These are phyloP conservation scores for Hydropsyche betteni DNA, from an alignment of 2,888 invertebrate genomes.

Conservation along the genomic window DNA sequence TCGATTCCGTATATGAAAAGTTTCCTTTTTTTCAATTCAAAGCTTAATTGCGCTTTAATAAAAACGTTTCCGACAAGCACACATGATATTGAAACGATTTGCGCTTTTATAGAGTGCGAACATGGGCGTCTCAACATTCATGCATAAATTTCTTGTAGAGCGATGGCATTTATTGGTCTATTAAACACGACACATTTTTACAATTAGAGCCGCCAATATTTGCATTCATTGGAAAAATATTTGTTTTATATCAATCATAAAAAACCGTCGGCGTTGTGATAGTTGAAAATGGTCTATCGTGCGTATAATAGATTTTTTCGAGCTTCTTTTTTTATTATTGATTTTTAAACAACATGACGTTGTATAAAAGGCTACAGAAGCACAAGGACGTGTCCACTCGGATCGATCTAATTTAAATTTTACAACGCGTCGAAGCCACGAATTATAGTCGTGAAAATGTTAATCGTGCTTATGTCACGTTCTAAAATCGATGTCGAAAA, in stretches of 20 bases:
- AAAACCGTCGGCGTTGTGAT: no score
- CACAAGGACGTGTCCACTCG: conserved; percentile 26
- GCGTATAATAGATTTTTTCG: neutral
- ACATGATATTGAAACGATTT: neutral
- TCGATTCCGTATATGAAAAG: neutral
- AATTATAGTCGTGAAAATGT: conserved; percentile 28
- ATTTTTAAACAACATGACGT: conserved; percentile 3
- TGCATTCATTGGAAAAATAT: no score
- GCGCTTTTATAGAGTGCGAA: neutral
- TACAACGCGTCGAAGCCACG: conserved; percentile 22
- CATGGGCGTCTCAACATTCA: conserved; percentile 28
- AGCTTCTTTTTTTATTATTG: neutral
- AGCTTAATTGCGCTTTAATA: no score
- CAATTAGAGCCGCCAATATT: neutral
- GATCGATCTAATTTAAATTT: conserved; percentile 18
- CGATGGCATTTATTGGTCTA: conserved; percentile 4
- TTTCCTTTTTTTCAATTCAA: neutral
- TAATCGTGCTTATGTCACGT: conserved; percentile 21
- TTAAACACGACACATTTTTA: neutral
- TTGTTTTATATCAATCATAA: no score
- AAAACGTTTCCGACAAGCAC: conserved; percentile 15
- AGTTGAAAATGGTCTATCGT: no score
- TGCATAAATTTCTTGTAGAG: conserved; percentile 2
- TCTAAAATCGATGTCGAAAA: conserved; percentile 9
- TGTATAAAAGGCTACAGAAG: conserved; percentile 25